Conservation (phyloP, 2,797 vertebrate genomes). For the Sebastes oblongus region DNA sequence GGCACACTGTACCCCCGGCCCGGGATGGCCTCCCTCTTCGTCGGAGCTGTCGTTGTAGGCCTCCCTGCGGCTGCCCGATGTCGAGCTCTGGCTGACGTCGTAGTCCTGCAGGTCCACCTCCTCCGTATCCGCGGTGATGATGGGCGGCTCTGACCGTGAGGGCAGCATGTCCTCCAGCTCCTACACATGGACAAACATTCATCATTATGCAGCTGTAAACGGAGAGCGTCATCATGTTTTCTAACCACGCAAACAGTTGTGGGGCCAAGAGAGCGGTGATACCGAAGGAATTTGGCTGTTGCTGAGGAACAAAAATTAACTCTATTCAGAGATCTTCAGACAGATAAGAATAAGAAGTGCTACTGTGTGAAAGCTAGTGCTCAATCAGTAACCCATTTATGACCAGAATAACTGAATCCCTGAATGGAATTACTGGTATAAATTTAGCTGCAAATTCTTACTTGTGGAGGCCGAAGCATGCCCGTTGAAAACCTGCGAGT, state of each 20-base stretch:
- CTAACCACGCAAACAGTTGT: not conserved
- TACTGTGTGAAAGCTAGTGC: not conserved
- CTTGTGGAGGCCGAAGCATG: not conserved
- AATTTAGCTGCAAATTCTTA: not conserved
- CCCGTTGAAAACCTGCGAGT: not conserved
- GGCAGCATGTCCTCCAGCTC: conserved; percentile 98
- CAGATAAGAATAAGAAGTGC: not conserved
- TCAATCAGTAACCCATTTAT: not conserved
- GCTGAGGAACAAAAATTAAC: not conserved
- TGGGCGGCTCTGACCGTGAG: conserved; percentile 91
- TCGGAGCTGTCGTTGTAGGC: conserved; percentile 98
- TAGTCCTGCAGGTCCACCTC: conserved; percentile 98
- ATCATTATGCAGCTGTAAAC: not conserved
- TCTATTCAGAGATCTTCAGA: not conserved
- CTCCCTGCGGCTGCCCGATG: conserved; percentile 91
- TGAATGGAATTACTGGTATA: not conserved
- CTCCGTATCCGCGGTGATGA: conserved; percentile 90
- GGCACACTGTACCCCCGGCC: conserved; percentile 96
- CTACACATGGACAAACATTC: conserved; percentile 69
- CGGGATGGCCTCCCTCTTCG: conserved; percentile 93
- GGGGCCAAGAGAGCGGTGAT: not conserved
- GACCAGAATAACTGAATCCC: not conserved
- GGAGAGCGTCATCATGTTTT: not conserved
- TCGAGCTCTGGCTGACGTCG: conserved; percentile 89
- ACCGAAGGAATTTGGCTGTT: not conserved